Evolutionary conservation across 2,113 vertebrate species (phyloP).

Genomic region (Seriola quinqueradiata): DNA sequence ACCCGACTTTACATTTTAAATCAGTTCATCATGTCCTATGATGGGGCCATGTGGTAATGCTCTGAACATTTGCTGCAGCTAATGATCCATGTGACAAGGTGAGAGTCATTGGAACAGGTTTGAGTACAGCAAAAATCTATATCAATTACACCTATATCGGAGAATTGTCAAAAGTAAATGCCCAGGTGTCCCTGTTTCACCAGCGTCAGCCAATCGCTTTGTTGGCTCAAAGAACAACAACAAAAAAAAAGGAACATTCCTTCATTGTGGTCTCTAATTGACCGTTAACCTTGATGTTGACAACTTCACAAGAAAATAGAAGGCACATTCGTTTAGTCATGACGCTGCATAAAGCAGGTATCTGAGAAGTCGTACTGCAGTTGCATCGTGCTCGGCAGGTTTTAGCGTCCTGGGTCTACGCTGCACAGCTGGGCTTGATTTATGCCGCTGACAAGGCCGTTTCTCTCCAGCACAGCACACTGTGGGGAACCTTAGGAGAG

Average conservation of each 20-base stretch:
- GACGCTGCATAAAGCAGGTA: conserved; percentile 33
- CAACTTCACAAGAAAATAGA: conserved; percentile 29
- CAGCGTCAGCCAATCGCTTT: conserved; percentile 63
- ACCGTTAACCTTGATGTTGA: conserved; percentile 68
- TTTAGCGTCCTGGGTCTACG: conserved; percentile 64
- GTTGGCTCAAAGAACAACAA: conserved; percentile 50
- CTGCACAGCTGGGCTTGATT: conserved; percentile 82
- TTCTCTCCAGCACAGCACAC: conserved; percentile 75
- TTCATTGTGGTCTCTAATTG: conserved; percentile 68
- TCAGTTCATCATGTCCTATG: conserved; percentile 49
- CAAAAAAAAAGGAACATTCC: conserved; percentile 14
- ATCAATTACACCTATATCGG: conserved; percentile 83
- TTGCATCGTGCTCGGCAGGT: conserved; percentile 28
- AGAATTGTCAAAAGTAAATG: conserved; percentile 78
- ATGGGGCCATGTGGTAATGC: conserved; percentile 20
- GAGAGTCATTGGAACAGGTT: conserved; percentile 72
- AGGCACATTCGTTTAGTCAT: conserved; percentile 20
- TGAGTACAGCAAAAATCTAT: conserved; percentile 76
- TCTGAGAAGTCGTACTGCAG: conserved; percentile 21
- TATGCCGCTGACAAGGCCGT: conserved; percentile 83
- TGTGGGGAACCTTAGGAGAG: conserved; percentile 76
- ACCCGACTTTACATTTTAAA: conserved; percentile 14
- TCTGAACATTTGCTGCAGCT: conserved; percentile 51
- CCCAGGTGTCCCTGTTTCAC: conserved; percentile 63
- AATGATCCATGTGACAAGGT: conserved; percentile 76